Evolutionary conservation across 2,113 vertebrate species (phyloP).

Genomic region (Diglossa brunneiventris): DNA sequence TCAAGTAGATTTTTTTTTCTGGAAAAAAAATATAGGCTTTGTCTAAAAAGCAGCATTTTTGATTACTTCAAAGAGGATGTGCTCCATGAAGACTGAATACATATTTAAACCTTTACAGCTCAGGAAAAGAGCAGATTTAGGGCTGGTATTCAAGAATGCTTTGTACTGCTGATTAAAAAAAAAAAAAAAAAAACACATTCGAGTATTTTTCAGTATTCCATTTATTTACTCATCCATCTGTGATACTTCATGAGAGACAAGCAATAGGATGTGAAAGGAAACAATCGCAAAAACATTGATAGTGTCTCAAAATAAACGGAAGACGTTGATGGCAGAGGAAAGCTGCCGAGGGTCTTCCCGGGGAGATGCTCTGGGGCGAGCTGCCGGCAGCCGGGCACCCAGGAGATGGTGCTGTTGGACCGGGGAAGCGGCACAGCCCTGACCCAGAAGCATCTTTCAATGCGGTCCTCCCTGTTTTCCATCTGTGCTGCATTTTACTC

Average conservation of each 20-base stretch:
- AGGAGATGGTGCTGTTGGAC: conserved; percentile 64
- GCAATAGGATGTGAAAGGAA: background rate
- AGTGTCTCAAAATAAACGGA: background rate
- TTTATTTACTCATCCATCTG: background rate
- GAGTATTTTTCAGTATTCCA: background rate
- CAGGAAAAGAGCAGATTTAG: background rate
- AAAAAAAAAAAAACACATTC: rapidly evolving
- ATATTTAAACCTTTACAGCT: background rate
- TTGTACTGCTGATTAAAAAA: background rate
- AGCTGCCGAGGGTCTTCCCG: background rate
- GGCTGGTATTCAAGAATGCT: background rate
- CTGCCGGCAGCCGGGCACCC: background rate
- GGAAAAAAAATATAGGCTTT: background rate
- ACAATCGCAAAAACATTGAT: background rate
- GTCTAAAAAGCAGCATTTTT: background rate
- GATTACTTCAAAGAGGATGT: background rate
- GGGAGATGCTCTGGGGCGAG: background rate
- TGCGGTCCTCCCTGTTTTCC: conserved; percentile 46
- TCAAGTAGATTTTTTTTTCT: background rate
- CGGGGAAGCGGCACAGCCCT: background rate
- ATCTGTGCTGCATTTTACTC: background rate
- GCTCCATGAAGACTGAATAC: background rate
- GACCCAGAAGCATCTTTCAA: conserved; percentile 43
- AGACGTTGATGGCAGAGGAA: background rate
- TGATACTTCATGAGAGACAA: background rate